These are phyloP conservation scores for Papilio helenus DNA, from an alignment of 1,140 invertebrate species.

Conservation along the genomic window DNA sequence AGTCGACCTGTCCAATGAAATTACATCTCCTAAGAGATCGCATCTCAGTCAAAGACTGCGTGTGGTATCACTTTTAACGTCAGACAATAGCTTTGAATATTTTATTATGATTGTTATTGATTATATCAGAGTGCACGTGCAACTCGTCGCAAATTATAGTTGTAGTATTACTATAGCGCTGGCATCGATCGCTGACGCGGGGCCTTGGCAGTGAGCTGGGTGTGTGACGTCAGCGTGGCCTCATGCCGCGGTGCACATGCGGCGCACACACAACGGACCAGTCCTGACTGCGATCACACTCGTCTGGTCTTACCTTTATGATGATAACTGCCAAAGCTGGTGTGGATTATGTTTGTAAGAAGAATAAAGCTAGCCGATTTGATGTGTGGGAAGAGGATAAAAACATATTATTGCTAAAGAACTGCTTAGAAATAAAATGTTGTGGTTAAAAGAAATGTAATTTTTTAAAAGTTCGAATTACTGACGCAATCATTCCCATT, in stretches of 20 bases:
- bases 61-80: neutral
- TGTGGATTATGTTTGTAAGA: too few relatives aligned
- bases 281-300: neutral
- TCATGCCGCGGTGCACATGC: constrained; percentile 16
- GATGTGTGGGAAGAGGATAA: too few relatives aligned
- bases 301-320: neutral
- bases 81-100: neutral
- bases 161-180: neutral
- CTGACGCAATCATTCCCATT: too few relatives aligned
- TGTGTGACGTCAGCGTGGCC: constrained; percentile 33
- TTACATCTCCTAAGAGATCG: too few relatives aligned
- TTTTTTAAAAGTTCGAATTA: too few relatives aligned
- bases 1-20: too few relatives aligned
- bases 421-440: too few relatives aligned
- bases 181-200: constrained; percentile 31
- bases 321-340: neutral
- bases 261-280: neutral
- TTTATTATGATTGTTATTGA: constrained; percentile 9
- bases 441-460: too few relatives aligned
- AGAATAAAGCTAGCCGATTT: too few relatives aligned
- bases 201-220: constrained; percentile 32
- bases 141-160: neutral
- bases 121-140: constrained; percentile 5
- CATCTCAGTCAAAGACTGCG: neutral
- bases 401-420: neutral